Base-by-base conservation (phyloP, 2,797 vertebrate species). In the Enteromius thamalakanensis region DNA sequence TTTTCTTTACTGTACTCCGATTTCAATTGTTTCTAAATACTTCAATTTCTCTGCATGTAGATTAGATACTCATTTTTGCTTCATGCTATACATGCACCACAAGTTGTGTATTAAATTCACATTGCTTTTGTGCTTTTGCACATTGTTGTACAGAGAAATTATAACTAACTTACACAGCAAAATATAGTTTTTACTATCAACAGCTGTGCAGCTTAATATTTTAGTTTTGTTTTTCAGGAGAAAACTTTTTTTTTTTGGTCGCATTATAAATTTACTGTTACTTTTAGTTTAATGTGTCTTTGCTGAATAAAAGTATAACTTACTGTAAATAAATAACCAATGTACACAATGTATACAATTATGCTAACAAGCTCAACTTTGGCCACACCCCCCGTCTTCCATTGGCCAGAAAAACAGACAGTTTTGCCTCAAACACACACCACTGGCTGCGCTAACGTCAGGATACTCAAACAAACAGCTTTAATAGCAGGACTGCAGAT, bases 1-100 rank as follows among this genome's bases (percentile, higher is more conserved):
- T 64, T 6, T 14, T 58, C 55, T 60, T 23, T 29, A 62, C 58
- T 32, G 60, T 64, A 7, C 14, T 64, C 14, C 14, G 15, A 42
- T 15, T 67, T 37, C 1, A 67, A 69, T 42, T 69, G 11, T 11
- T 69, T 69, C 37, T 69, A 45, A 69, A 45, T 69, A 69, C 67
- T 45, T 69, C 37, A n/a, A 69, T 42, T 69, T 15, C 42, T 69
- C 40, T 23, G 21, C 21, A 40, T n/a, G 23, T 7, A 23, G 11
- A 69, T 42, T 34, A 9, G 19, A 9, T 8, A n/a, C 21, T 14
- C 1, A 42, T 42, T 23, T 12, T 42, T 42, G 34, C 32, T 68
- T 68, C 19, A 34, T 32, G 62, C 29, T 65, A 32, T 65, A 65
- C 14, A 32, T 6, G 14, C 2, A 58, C n/a, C n/a, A 60, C 10